A percentile compares a stretch with the other conserved stretches of the same genome.
These are phyloP conservation scores for Pavo muticus DNA, from an alignment of 2,113 vertebrate genomes.

Conservation along the genomic window DNA sequence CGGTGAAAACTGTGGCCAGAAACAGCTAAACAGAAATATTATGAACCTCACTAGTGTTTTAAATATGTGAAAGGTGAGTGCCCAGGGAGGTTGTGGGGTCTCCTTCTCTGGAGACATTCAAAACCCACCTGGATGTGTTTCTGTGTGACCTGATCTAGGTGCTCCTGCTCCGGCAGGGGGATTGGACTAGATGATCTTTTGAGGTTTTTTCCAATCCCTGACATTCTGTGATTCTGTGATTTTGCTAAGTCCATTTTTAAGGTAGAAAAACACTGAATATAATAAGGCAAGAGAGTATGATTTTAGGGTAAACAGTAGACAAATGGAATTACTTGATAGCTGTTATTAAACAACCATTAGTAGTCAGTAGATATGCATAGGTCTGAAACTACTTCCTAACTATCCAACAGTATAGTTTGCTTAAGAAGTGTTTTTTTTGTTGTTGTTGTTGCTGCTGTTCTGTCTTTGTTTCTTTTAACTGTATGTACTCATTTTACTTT, in stretches of 20 bases:
- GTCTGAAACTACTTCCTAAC: background rate
- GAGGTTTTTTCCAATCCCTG: too few species aligned
- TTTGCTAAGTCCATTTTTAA: background rate
- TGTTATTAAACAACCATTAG: background rate
- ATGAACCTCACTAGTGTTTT: background rate
- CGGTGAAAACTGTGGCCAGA: background rate
- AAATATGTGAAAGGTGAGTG: too few species aligned
- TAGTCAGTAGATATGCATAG: background rate
- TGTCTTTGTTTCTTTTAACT: background rate
- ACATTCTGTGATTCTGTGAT: too few species aligned
- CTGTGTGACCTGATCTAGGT: too few species aligned
- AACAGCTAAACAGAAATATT: background rate
- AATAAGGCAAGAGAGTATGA: background rate
- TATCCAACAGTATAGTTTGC: background rate
- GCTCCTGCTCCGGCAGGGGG: too few species aligned
- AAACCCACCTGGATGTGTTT: too few species aligned
- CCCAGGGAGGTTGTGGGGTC: too few species aligned
- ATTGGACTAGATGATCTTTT: too few species aligned
- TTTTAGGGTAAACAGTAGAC: background rate
- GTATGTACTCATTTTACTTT: background rate
- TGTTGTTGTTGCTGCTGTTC: background rate
- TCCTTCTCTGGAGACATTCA: too few species aligned
- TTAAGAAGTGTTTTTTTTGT: background rate
- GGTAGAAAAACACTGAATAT: background rate
- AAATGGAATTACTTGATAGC: background rate